A percentile compares a stretch with the other conserved stretches of the same genome.
phyloP scores from a whole-genome alignment of 2,113 vertebrate species.

The Anarhynchus alexandrinus region DNA sequence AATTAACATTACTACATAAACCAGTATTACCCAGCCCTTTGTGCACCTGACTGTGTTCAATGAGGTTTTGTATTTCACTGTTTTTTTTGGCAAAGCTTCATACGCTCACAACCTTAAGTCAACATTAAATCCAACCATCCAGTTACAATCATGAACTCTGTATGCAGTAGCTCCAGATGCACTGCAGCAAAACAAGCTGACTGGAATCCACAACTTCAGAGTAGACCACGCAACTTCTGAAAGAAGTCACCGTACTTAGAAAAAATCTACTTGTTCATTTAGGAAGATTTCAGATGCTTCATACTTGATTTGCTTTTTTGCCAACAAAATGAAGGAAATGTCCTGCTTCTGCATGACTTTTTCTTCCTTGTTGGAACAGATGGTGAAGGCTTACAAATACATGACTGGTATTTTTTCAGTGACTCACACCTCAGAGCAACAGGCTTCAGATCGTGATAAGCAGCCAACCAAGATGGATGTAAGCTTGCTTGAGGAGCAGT shows the following conservation, averaged over 20 bases:
- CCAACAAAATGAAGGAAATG: conserved; percentile 52
- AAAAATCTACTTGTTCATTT: not conserved
- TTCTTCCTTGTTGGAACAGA: conserved; percentile 71
- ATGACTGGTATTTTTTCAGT: conserved; percentile 56
- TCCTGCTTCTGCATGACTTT: conserved; percentile 68
- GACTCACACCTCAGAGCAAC: conserved; percentile 59
- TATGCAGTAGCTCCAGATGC: conserved; percentile 17
- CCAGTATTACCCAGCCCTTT: conserved; percentile 1
- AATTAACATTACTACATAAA: not conserved
- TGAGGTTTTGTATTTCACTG: conserved; percentile 49
- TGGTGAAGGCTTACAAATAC: conserved; percentile 65
- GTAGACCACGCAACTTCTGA: not conserved
- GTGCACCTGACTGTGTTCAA: not conserved
- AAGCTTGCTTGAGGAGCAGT: conserved; percentile 76
- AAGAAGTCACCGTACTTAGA: not conserved
- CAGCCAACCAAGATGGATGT: conserved; percentile 77
- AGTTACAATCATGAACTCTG: conserved; percentile 32
- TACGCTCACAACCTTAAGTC: conserved; percentile 50
- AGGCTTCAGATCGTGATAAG: conserved; percentile 48
- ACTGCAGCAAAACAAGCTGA: not conserved
- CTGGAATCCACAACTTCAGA: not conserved
- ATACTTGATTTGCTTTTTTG: not conserved
- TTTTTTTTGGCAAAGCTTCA: conserved; percentile 59
- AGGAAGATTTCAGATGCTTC: conserved; percentile 1
- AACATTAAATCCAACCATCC: conserved; percentile 58